These are phyloP conservation scores for Drosophila nigromelanica DNA, from an alignment of 1,140 invertebrate genomes.

Conservation along the genomic window DNA sequence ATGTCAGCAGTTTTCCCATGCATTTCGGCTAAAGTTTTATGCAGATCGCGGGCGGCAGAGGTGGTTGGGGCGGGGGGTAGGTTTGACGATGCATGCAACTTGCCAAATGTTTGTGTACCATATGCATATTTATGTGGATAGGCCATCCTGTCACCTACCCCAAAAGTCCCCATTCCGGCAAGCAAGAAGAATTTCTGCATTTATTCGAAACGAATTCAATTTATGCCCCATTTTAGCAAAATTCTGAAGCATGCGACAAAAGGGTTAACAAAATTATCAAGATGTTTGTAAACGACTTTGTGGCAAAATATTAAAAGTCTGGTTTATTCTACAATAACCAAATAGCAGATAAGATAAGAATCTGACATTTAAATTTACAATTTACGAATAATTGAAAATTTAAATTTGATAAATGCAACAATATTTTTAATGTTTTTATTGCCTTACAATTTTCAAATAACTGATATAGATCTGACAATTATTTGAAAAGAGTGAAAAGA, in stretches of 20 bases:
- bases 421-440: no score
- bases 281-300: no score
- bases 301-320: no score
- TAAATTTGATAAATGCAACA: no score
- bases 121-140: conserved; percentile 74
- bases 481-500: no score
- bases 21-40: conserved; percentile 54
- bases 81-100: conserved; percentile 25
- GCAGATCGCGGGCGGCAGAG: neutral
- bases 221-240: conserved; percentile 4
- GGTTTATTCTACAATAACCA: no score
- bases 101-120: conserved; percentile 71
- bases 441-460: no score
- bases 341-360: no score
- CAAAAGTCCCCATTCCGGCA: neutral
- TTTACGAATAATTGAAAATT: no score
- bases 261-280: no score
- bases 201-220: conserved; percentile 29
- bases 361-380: no score
- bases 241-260: neutral
- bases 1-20: conserved; percentile 78
- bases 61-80: neutral
- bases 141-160: conserved; percentile 32
- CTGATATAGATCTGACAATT: no score
- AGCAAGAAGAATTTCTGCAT: conserved; percentile 12